A percentile compares a stretch with the other conserved stretches of the same genome.
Evolutionary conservation across 2,888 invertebrate species (phyloP).

Genomic region (Thera obeliscata): DNA sequence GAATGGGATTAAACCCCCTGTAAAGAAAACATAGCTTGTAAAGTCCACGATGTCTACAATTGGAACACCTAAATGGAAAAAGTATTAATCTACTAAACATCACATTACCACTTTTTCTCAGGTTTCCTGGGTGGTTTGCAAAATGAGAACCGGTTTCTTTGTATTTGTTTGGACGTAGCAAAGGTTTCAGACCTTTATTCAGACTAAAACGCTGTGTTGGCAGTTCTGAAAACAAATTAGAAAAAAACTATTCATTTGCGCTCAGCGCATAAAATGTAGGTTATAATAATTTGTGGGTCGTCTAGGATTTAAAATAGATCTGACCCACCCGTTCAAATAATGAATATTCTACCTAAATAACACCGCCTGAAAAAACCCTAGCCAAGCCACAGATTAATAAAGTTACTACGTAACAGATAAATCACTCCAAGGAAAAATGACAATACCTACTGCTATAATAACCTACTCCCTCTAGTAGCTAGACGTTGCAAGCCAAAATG

Average conservation of each 20-base stretch:
- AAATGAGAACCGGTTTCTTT: slow-evolving; percentile 44
- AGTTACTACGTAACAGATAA: too few relatives aligned
- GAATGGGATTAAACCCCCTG: slow-evolving; percentile 44
- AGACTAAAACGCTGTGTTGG: slow-evolving; percentile 46
- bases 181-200: slow-evolving; percentile 42
- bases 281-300: background rate
- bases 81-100: too few relatives aligned
- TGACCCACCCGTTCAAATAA: background rate
- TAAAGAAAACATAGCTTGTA: slow-evolving; percentile 36
- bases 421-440: too few relatives aligned
- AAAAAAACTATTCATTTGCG: background rate
- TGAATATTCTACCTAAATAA: slow-evolving; percentile 3
- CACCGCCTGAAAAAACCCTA: background rate
- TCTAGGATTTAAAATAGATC: background rate
- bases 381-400: background rate
- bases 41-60: background rate
- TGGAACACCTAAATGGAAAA: too few relatives aligned
- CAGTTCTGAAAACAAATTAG: slow-evolving; percentile 46
- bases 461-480: too few relatives aligned
- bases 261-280: background rate
- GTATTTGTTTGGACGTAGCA: slow-evolving; percentile 40
- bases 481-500: too few relatives aligned
- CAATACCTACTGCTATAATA: too few relatives aligned
- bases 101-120: too few relatives aligned
- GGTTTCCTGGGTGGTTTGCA: background rate